These are phyloP conservation scores for Masticophis lateralis DNA, from an alignment of 2,797 vertebrate genomes.

Conservation along the genomic window DNA sequence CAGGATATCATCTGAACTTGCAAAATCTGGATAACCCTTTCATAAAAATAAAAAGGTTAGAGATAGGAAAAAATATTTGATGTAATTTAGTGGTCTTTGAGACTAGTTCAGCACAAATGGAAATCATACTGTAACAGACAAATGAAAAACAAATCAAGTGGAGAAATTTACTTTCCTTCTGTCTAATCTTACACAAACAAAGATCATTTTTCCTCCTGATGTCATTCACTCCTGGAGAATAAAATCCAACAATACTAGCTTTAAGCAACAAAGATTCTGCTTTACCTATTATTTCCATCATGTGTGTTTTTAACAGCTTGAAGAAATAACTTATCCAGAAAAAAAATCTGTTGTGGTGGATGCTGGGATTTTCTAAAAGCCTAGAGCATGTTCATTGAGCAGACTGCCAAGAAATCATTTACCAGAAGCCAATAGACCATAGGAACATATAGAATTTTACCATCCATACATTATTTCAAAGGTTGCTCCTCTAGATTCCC, in stretches of 20 bases:
- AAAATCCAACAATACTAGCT: conserved; percentile 27
- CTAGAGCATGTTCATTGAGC: not conserved
- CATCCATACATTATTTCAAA: not conserved
- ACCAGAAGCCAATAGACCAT: not conserved
- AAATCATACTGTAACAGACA: not conserved
- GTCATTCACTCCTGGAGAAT: conserved; percentile 8
- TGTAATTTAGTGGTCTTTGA: not conserved
- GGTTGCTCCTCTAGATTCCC: not conserved
- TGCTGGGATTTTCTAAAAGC: not conserved
- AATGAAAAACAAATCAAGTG: not conserved
- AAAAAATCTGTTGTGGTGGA: not conserved
- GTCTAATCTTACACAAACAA: conserved; percentile 14
- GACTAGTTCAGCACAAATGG: not conserved
- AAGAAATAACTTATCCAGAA: not conserved
- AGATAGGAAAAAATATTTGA: not conserved
- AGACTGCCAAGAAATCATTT: conserved; percentile 19
- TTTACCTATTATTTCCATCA: not conserved
- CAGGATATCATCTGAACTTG: not conserved
- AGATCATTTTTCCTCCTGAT: conserved; percentile 32
- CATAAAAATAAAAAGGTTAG: not conserved
- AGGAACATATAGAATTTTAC: not conserved
- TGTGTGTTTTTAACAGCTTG: not conserved
- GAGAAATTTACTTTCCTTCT: not conserved
- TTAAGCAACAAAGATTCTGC: not conserved
- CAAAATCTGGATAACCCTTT: not conserved